Base-by-base conservation (phyloP, 2,113 vertebrate species). In the Vimba vimba region DNA sequence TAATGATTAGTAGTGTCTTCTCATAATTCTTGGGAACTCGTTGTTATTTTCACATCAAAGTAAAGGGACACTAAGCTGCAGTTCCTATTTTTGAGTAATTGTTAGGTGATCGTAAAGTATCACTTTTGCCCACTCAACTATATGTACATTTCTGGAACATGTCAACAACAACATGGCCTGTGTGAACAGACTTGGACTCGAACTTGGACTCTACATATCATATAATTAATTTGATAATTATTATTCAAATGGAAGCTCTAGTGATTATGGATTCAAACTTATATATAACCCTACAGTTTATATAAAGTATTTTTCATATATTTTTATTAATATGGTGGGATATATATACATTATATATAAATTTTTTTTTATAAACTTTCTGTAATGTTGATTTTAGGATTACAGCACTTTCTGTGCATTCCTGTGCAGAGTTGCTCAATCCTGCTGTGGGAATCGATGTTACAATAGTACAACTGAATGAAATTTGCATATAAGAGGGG, bases 401-500 rank as follows among this genome's bases (percentile, higher is more conserved):
- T 15, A 25, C 13, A 75, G 13, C 23, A 25, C 23, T 74, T 74
- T 11, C 39, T 47, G 45, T 47, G 45, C 45, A 55, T 74, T 74
- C 21, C 23, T 47, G 45, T 47, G 45, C 45, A 33, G 79, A 50
- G 25, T 50, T 81, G 1, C 12, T 43, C 23, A 39, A 17, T 55
- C 1, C 23, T 79, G 6, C 57, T 9, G 23, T 45, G 23, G 21
- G 13, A 27, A 45, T 60, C 13, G 45, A 8, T 17, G 79, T 66
- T 45, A 45, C 60, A 4, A 4, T 43, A 81, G 10, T 23, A 33
- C 60, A 47, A 2, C 33, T 10, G 2, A 81, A 39, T 55, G 1
- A 77, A 30, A 66, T 81, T 81, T 66, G 79, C 79, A 66, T 66
- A 66, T 50, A 50, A 30, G 17, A 52, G 47, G 57, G 39, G 12